Evolutionary conservation across 2,797 vertebrate genomes (phyloP), one percentile per base, ranked within the genome.

Genomic region (Gorsachius magnificus): DNA sequence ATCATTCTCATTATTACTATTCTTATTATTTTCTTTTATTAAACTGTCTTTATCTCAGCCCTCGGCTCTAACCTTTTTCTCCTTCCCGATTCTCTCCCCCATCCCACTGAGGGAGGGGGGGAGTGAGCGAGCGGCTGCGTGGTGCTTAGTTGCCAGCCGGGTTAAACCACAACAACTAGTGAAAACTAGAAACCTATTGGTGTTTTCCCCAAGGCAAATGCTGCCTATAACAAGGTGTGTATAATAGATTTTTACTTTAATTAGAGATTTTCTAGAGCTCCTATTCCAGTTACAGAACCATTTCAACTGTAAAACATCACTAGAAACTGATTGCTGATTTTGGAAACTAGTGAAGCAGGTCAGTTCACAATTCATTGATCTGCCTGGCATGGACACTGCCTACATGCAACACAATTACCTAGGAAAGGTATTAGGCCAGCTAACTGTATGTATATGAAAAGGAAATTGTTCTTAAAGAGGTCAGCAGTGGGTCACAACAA

Each of bases 171-270:
- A n/a, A n/a, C n/a, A n/a, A n/a, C n/a, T n/a, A n/a, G n/a, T 80
- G 79, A 93, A 97, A 94, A 91, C 6, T 21, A 16, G 26, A 77
- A 89, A 71, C 18, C 22, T 83, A 25, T 14, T 82, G 15, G 13
- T 88, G 46, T 33, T 78, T 85, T 86, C 29, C 35, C 31, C 7
- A 75, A 90, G 66, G 91, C 77, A 95, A 96, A 96, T 54, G 84
- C n/a, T 81, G 36, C 57, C 56, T 74, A 83, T 90, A 91, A 93
- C 79, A 82, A 95, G 72, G 69, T 45, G 46, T 65, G 69, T 70
- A 74, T 71, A 96, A 95, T 11, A 81, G 33, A 74, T 81, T 78
- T 93, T 58, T 26, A 81, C 92, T 97, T 97, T 91, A 97, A 96
- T 92, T 96, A 77, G 63, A 77, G 14, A 4, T 93, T 95, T 96